Conservation (phyloP, 2,797 vertebrate genomes). For the Lindbergichthys nudifrons region DNA sequence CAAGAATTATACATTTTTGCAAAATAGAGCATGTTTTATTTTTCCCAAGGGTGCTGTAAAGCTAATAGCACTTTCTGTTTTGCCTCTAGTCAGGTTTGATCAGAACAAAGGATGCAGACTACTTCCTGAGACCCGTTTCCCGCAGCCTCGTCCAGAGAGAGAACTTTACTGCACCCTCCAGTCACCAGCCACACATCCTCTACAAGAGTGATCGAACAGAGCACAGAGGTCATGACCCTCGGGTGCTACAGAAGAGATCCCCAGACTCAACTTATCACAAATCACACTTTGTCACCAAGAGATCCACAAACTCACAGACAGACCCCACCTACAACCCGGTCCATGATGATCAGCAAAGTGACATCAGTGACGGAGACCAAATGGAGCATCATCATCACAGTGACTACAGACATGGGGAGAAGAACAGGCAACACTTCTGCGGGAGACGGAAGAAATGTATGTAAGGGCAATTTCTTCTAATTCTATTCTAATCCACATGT, state of each 20-base stretch:
- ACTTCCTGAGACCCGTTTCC: slow-evolving; percentile 89
- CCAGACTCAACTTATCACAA: slow-evolving; percentile 21
- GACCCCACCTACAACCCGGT: neutral
- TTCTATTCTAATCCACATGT: slow-evolving; percentile 45
- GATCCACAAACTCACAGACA: slow-evolving; percentile 16
- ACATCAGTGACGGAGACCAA: slow-evolving; percentile 10
- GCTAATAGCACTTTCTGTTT: slow-evolving; percentile 68
- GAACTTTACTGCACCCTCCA: slow-evolving; percentile 69
- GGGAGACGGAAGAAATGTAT: slow-evolving; percentile 96
- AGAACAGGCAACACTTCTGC: slow-evolving; percentile 89
- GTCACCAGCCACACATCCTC: slow-evolving; percentile 88
- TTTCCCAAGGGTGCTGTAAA: neutral
- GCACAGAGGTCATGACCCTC: slow-evolving; percentile 5
- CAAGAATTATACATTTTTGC: neutral
- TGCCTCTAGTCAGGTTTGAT: slow-evolving; percentile 91
- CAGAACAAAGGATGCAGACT: slow-evolving; percentile 89
- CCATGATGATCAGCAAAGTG: slow-evolving; percentile 25
- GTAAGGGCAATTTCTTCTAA: slow-evolving; percentile 85
- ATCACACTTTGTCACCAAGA: slow-evolving; percentile 35
- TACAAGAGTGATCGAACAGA: slow-evolving; percentile 81
- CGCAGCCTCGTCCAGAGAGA: slow-evolving; percentile 75
- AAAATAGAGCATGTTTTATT: neutral
- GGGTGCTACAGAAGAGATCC: slow-evolving; percentile 54
- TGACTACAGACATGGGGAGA: slow-evolving; percentile 67
- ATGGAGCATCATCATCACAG: slow-evolving; percentile 30